These are phyloP conservation scores for Sminthurides aquaticus DNA, from an alignment of 2,888 invertebrate species.

Conservation along the genomic window DNA sequence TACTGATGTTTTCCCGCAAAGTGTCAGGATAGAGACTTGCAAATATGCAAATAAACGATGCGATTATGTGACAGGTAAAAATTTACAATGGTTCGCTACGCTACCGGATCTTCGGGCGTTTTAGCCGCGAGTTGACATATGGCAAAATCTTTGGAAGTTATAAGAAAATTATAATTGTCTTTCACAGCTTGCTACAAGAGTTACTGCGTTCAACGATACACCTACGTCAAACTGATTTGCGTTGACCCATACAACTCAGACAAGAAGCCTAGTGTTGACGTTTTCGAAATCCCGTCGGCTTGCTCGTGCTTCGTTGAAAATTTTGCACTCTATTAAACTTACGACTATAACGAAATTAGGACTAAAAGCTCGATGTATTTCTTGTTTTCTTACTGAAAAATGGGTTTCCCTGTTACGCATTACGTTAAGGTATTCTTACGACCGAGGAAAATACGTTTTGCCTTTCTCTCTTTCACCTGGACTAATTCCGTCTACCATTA, in stretches of 20 bases:
- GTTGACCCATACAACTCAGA: conserved; percentile 44
- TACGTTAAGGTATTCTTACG: too few relatives aligned
- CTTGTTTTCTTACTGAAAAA: conserved; percentile 1
- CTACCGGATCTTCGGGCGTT: too few relatives aligned
- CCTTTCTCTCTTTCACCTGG: too few relatives aligned
- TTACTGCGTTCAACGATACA: conserved; percentile 45
- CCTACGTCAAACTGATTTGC: conserved; percentile 45
- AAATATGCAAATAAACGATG: conserved; percentile 43
- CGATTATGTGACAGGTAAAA: conserved; percentile 44
- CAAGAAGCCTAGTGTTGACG: conserved; percentile 45
- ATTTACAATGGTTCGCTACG: background rate
- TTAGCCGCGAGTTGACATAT: background rate
- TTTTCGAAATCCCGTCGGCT: conserved; percentile 46
- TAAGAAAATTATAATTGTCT: background rate
- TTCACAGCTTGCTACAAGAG: conserved; percentile 41
- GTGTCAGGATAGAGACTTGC: conserved; percentile 45
- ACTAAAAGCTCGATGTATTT: too few relatives aligned
- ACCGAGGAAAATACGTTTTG: too few relatives aligned
- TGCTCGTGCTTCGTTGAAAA: conserved; percentile 47
- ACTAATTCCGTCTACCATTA: too few relatives aligned
- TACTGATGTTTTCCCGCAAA: conserved; percentile 45
- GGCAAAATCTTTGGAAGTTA: too few relatives aligned
- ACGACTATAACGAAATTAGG: background rate
- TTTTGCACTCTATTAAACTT: conserved; percentile 40
- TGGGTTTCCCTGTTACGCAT: too few relatives aligned